Conservation (phyloP, 2,113 vertebrate species). For the Mungos mungo region DNA sequence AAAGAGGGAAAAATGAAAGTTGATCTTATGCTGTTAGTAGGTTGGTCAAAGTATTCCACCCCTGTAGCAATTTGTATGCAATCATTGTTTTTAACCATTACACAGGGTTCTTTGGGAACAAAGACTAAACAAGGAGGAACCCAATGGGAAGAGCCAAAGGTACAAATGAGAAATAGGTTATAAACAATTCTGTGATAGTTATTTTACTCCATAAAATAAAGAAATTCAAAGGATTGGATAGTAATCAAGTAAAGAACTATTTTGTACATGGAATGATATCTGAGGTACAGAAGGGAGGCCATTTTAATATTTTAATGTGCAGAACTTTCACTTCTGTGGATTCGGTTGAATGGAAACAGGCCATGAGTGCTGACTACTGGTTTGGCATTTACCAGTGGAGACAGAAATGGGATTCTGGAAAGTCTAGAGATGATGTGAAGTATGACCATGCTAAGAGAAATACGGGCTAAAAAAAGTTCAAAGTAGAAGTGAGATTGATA, state of each 20-base stretch:
- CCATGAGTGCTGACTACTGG: background rate
- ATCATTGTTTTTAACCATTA: background rate
- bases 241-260: background rate
- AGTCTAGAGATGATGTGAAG: background rate
- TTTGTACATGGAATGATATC: background rate
- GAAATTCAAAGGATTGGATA: background rate
- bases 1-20: background rate
- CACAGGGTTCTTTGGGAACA: background rate
- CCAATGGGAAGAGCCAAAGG: background rate
- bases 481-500: background rate
- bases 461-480: background rate
- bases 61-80: background rate
- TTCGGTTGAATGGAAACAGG: background rate
- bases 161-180: background rate
- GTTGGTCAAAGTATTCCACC: background rate
- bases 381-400: slow-evolving; percentile 22
- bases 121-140: background rate
- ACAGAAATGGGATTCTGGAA: background rate
- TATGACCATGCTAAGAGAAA: background rate
- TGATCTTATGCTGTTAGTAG: background rate
- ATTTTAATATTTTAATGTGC: background rate
- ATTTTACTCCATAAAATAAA: background rate
- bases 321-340: background rate
- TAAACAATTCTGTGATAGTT: background rate
- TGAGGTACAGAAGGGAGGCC: background rate